phyloP scores from a whole-genome alignment of 2,888 invertebrate species.

The Latrodectus elegans region DNA sequence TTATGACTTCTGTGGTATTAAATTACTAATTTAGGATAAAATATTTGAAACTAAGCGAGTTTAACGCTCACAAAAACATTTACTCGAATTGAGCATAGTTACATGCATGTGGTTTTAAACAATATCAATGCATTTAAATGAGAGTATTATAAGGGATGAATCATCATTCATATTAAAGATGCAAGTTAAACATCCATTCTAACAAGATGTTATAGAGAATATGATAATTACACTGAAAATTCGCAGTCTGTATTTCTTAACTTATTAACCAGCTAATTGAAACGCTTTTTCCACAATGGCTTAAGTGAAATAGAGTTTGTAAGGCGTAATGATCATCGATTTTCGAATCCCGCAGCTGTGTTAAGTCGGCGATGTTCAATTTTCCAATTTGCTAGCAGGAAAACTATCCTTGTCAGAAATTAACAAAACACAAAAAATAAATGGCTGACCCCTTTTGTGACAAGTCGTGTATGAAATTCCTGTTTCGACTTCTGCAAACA shows the following conservation, averaged over 20 bases:
- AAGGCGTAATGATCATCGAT: conserved; percentile 46
- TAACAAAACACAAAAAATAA: conserved; percentile 52
- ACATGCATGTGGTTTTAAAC: too few species aligned
- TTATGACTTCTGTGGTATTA: too few species aligned
- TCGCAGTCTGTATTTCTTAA: conserved; percentile 22
- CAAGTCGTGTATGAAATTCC: conserved; percentile 65
- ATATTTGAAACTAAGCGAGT: too few species aligned
- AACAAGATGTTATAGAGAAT: background rate
- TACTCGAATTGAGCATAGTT: too few species aligned
- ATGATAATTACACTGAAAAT: conserved; percentile 33
- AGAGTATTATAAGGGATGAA: too few species aligned
- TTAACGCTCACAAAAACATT: too few species aligned
- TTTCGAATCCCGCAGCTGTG: conserved; percentile 15
- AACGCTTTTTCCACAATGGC: conserved; percentile 35
- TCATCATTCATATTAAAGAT: too few species aligned
- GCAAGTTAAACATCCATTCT: too few species aligned
- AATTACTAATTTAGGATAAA: too few species aligned
- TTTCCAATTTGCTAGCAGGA: conserved; percentile 56
- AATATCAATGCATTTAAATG: too few species aligned
- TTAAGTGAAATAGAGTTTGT: conserved; percentile 24
- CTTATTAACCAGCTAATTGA: conserved; percentile 48
- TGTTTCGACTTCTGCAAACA: conserved; percentile 64
- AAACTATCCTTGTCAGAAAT: conserved; percentile 61
- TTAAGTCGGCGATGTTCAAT: conserved; percentile 37
- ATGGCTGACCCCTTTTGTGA: conserved; percentile 65